Evolutionary conservation across 2,113 vertebrate species (phyloP), one percentile per base, ranked within the genome.

Genomic region (Montifringilla adamsi): DNA sequence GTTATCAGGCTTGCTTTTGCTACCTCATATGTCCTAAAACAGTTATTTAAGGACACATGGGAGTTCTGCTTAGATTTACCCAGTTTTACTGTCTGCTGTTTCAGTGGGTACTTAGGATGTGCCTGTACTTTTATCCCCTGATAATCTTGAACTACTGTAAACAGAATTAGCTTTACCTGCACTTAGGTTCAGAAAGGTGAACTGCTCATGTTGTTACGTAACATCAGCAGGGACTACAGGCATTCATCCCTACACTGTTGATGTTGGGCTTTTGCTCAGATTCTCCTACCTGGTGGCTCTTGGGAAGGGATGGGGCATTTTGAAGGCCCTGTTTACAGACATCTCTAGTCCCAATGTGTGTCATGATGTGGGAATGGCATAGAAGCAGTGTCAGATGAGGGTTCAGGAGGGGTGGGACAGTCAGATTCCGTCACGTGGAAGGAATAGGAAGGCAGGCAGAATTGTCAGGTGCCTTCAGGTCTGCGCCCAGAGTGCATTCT

Each of bases 331-430:
- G 14, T 23, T 89, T 63, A 10, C 13, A 31, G 31, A 23, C 55
- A 28, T 14, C 50, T 78, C 19, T 53, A 22, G 41, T 76, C 15
- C 27, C 49, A 73, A 1, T 12, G 13, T 1, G 2, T 5, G 14
- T 28, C 9, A 1, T 28, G 30, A 15, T 50, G 59, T 0, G 1
- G 58, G 49, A 73, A 46, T 2, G 1, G 28, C 26, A 9, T 5
- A 21, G 70, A 22, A 62, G 12, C 3, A 3, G 15, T 15, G 9
- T 22, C 35, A 68, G 55, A 81, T 18, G 17, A 62, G 28, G 10
- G 30, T 62, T 66, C 37, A 44, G 46, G 41, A 8, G 39, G 21
- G 26, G 16, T 52, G 69, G 16, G 18, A 46, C 23, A 53, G 62
- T 62, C 66, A n/a, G 3, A 49, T 72, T 70, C 26, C 47, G 72